Percentiles rank a stretch among this genome's conserved stretches.
These are phyloP conservation scores for Hypotaenidia okinawae DNA, from an alignment of 2,797 vertebrate species.

Conservation along the genomic window DNA sequence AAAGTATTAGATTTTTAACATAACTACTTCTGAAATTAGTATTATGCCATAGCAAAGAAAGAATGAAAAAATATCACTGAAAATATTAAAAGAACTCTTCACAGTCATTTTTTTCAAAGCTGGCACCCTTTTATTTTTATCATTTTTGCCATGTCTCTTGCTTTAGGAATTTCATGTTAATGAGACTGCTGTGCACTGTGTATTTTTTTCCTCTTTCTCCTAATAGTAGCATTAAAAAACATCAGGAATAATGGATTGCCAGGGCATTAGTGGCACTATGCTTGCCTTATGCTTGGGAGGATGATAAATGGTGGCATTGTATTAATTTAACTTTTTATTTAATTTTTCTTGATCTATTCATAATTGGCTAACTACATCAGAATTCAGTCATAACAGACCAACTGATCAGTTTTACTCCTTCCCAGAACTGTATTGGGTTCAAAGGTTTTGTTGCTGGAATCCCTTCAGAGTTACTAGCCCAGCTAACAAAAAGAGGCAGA, in stretches of 20 bases:
- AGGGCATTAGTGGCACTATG: background rate
- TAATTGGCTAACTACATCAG: background rate
- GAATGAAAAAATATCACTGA: background rate
- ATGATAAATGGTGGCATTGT: background rate
- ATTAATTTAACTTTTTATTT: constrained; percentile 28
- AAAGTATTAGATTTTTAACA: background rate
- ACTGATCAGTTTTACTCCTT: background rate
- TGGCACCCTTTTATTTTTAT: background rate
- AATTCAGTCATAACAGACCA: background rate
- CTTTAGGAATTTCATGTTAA: background rate
- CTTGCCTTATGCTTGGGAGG: background rate
- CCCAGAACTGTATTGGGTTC: background rate
- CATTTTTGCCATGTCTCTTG: background rate
- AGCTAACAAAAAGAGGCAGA: background rate
- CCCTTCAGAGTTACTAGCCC: background rate
- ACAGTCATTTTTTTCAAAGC: background rate
- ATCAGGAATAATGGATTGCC: constrained; percentile 5
- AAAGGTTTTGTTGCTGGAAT: background rate
- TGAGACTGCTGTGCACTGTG: background rate
- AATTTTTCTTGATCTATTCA: background rate
- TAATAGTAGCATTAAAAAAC: background rate
- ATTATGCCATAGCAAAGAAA: background rate
- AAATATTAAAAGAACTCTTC: background rate
- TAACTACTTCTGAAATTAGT: background rate
- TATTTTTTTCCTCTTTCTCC: background rate